Base-by-base conservation (phyloP, 2,113 vertebrate species). In the Montifringilla adamsi region DNA sequence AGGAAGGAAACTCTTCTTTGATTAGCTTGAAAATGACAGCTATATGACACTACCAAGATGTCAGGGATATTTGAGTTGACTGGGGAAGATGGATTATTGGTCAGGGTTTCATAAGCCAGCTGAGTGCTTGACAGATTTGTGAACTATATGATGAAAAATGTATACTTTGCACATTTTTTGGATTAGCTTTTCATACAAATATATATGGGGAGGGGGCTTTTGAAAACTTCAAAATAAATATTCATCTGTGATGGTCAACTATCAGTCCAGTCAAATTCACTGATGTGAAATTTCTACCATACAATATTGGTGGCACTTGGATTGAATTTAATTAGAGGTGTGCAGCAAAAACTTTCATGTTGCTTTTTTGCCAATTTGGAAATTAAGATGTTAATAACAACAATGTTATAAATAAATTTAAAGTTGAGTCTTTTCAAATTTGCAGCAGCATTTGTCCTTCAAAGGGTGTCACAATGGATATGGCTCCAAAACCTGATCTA, bases 401-500 rank as follows among this genome's bases (percentile, higher is more conserved):
- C 55, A 85, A 84, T 49, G 66, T 41, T 94, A 41, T 89, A 86
- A 74, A 62, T 55, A 93, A 77, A 17, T 91, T 84, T 90, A 67
- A 9, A 84, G 69, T 90, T 84, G 50, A n/a, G 21, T 91, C 84
- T 58, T 95, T 72, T 21, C 22, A 93, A 84, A 90, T 70, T 76
- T 75, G 13, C 37, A 83, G 43, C 2, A 83, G 30, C 4, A 9
- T 89, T 96, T 94, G 55, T 94, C 91, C 64, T 80, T 78, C 94
- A 77, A 95, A 93, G 83, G 50, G 77, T 93, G 64, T 84, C 85
- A 89, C 81, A 84, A 69, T 58, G 33, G 70, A 46, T 81, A 84
- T 92, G 79, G 39, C 39, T 95, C 39, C 63, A 80, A 93, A 96
- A 58, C 77, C 63, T 84, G 66, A 90, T 46, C 73, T 91, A 75